A percentile compares a stretch with the other conserved stretches of the same genome.
phyloP scores from a whole-genome alignment of 2,888 invertebrate species.

The Morpho achilles region DNA sequence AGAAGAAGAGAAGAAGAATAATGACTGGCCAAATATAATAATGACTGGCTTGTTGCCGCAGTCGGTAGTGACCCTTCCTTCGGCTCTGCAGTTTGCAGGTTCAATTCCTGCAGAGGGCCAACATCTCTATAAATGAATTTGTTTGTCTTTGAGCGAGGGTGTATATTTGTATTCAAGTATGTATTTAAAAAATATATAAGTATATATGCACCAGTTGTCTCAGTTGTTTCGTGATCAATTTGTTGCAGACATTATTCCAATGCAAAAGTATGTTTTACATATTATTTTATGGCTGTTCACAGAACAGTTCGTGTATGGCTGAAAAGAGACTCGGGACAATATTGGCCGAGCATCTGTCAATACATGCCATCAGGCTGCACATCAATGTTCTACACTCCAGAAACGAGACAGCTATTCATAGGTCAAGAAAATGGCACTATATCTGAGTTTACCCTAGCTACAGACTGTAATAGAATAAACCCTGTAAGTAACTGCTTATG shows the following conservation, averaged over 20 bases:
- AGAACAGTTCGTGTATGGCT: constrained; percentile 98
- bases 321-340: constrained; percentile 98
- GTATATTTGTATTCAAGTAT: too few species aligned
- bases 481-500: constrained; percentile 67
- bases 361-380: constrained; percentile 96
- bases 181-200: too few species aligned
- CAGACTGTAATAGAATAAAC: constrained; percentile 96
- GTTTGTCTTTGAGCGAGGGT: too few species aligned
- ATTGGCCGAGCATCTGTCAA: constrained; percentile 99
- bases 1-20: too few species aligned
- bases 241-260: background rate
- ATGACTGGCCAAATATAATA: too few species aligned
- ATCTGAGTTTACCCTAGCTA: constrained; percentile 92
- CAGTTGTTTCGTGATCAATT: background rate
- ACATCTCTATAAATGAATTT: too few species aligned
- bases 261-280: background rate
- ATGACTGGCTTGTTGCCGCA: too few species aligned
- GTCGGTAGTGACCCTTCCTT: too few species aligned
- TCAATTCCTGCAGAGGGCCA: too few species aligned
- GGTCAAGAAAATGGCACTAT: constrained; percentile 97
- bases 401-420: constrained; percentile 93
- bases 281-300: background rate
- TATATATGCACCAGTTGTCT: too few species aligned
- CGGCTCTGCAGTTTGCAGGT: too few species aligned
- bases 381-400: constrained; percentile 91